Evolutionary conservation across 2,797 vertebrate species (phyloP), one percentile per base, ranked within the genome.

Genomic region (Eurystomus glaucurus): DNA sequence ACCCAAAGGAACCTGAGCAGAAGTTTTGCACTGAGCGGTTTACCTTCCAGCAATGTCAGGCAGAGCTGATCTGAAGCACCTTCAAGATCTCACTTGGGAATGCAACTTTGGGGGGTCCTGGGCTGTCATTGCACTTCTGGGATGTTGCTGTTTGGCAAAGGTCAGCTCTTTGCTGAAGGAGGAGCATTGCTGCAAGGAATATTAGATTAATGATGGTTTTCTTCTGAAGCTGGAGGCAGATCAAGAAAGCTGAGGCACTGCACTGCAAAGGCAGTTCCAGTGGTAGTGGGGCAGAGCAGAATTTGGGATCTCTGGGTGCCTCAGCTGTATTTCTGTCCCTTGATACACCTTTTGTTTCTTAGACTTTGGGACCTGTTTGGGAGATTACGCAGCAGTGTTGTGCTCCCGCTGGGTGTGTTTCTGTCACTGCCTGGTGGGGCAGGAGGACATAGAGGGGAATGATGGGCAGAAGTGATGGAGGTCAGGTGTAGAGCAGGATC

Each of bases 371-470:
- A 29, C 37, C 29, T 68, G 19, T 81, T 45, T 58, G 18, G n/a
- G 39, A 58, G 19, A 23, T 76, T 52, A 31, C 0, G 0, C 31
- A 61, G 37, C 28, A 21, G n/a, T 25, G 39, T 25, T 0, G 0
- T 65, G 33, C 29, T 51, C 29, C 29, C 1, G 0, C 33, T 6
- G 11, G 2, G 14, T 9, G 60, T 35, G 55, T 72, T 85, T 84
- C 78, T 83, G 46, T 74, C 17, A 1, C 45, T 82, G 62, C 45
- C 41, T 46, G 20, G 11, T 54, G 60, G n/a, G 75, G 64, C 83
- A 70, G 75, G 45, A 83, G 51, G 28, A 69, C 64, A 33, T 58
- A 51, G 26, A 88, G 29, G 28, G 37, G 9, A 29, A 14, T 18
- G 62, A 76, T 21, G 31, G 1, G 3, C 54, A 45, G 71, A 23